Evolutionary conservation across 2,888 invertebrate species (phyloP).

Genomic region (Pseudeuparius sepicola): DNA sequence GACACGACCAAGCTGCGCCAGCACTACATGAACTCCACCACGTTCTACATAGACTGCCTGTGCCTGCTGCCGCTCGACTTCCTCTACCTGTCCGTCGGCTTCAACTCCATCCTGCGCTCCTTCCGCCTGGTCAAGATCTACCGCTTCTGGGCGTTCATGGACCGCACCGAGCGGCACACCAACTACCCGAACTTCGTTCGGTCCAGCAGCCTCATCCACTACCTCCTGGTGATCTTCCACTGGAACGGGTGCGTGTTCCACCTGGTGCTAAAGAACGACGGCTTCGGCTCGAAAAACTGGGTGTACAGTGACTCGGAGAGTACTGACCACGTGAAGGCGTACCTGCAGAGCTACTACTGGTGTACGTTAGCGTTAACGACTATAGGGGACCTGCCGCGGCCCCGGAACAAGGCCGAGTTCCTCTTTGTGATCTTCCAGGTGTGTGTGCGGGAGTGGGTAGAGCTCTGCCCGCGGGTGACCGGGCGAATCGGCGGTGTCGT

Average conservation of each 20-base stretch:
- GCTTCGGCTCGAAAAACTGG: slow-evolving; percentile 89
- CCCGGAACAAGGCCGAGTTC: slow-evolving; percentile 89
- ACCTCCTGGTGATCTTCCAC: slow-evolving; percentile 96
- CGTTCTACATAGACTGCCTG: slow-evolving; percentile 97
- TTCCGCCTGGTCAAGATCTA: slow-evolving; percentile 69
- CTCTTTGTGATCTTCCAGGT: slow-evolving; percentile 75
- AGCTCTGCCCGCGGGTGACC: no score
- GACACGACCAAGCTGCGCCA: slow-evolving; percentile 86
- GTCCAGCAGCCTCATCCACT: slow-evolving; percentile 87
- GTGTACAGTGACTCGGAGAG: slow-evolving; percentile 76
- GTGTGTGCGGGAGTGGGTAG: no score
- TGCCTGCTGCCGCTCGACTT: slow-evolving; percentile 96
- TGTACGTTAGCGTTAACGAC: slow-evolving; percentile 93
- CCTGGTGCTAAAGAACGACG: slow-evolving; percentile 91
- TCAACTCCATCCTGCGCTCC: slow-evolving; percentile 90
- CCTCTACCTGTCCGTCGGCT: slow-evolving; percentile 91
- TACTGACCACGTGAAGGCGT: slow-evolving; percentile 85
- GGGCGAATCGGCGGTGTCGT: no score
- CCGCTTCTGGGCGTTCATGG: slow-evolving; percentile 95
- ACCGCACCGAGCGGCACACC: slow-evolving; percentile 95
- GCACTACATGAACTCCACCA: slow-evolving; percentile 92
- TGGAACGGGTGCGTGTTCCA: slow-evolving; percentile 99
- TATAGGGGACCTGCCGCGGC: slow-evolving; percentile 85
- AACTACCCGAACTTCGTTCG: slow-evolving; percentile 97
- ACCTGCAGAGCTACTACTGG: slow-evolving; percentile 97